Evolutionary conservation across 2,888 invertebrate species (phyloP), one percentile per base, ranked within the genome.

Genomic region (Oscheius myriophilus): DNA sequence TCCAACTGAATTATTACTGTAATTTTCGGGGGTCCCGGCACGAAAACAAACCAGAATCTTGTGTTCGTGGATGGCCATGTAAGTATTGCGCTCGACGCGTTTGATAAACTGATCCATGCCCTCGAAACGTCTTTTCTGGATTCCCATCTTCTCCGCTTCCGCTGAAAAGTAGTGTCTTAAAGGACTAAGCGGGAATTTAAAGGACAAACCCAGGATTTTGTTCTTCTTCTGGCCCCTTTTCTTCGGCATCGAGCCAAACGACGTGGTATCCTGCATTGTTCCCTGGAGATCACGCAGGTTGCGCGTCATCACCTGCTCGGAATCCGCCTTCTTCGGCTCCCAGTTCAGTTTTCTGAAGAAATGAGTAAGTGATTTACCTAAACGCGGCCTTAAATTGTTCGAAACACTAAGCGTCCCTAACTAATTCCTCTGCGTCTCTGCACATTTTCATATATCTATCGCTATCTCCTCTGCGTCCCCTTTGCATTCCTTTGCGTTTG

Each of bases 91-190:
- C 25, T 75, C 71, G 39, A 74, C 69, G 42, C 77, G 26, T 14
- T 49, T 54, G 0, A 71, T 59, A 21, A 77, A 77, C 25, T 67
- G 57, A 16, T 54, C 54, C 43, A 77, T 72, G n/a, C 69, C 72
- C 46, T 77, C 77, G 58, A 73, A 76, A 23, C 69, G 66, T 16
- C 74, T 67, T 21, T 76, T 76, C 33, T 67, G 67, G 43, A 76
- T 45, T 21, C 74, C 74, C 9, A 71, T 23, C 26, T 67, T 67
- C 54, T 72, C 72, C 21, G 74, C 74, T 72, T 74, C 71, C 41
- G 59, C 75, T 76, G 63, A 41, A 75, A 69, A 11, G 1, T 25
- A 9, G 12, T 26, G 26, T 14, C 18, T 16, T 11, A 4, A 12
- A 1, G 25, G 26, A 14, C 9, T 14, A 14, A 46, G 18, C 16